phyloP scores from a whole-genome alignment of 2,888 invertebrate genomes.

The Platycnemis pennipes region DNA sequence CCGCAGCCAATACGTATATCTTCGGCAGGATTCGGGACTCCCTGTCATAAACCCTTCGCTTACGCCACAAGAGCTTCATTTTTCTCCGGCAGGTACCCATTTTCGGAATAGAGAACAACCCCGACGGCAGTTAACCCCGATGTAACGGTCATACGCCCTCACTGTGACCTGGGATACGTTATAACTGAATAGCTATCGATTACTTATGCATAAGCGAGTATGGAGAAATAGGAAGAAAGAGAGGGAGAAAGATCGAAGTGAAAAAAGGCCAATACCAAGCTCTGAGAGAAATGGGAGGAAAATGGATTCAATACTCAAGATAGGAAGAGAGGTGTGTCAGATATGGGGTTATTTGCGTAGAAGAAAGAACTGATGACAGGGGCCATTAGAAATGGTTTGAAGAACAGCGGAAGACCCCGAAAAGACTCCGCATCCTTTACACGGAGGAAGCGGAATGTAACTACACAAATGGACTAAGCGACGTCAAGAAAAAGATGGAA shows the following conservation, averaged over 20 bases:
- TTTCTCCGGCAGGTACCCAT: background rate
- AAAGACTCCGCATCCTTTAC: too few species aligned
- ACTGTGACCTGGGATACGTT: background rate
- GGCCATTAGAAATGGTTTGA: too few species aligned
- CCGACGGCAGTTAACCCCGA: background rate
- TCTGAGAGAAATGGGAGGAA: too few species aligned
- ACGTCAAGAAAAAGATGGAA: too few species aligned
- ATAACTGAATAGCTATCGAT: background rate
- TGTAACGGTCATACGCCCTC: background rate
- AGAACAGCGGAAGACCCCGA: too few species aligned
- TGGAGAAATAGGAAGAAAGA: background rate
- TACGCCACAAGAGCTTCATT: background rate
- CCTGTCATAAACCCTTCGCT: background rate
- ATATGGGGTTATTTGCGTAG: too few species aligned
- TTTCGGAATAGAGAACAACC: background rate
- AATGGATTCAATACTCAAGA: too few species aligned
- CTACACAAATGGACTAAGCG: too few species aligned
- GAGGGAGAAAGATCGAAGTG: background rate
- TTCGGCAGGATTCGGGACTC: background rate
- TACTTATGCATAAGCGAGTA: background rate
- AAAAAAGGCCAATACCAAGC: too few species aligned
- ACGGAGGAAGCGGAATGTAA: too few species aligned
- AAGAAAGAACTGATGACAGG: too few species aligned
- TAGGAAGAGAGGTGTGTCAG: too few species aligned
- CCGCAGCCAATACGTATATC: constrained; percentile 13